A percentile compares a stretch with the other conserved stretches of the same genome.
These are phyloP conservation scores for Caenorhabditis japonica DNA, from an alignment of 2,888 invertebrate species.

Conservation along the genomic window DNA sequence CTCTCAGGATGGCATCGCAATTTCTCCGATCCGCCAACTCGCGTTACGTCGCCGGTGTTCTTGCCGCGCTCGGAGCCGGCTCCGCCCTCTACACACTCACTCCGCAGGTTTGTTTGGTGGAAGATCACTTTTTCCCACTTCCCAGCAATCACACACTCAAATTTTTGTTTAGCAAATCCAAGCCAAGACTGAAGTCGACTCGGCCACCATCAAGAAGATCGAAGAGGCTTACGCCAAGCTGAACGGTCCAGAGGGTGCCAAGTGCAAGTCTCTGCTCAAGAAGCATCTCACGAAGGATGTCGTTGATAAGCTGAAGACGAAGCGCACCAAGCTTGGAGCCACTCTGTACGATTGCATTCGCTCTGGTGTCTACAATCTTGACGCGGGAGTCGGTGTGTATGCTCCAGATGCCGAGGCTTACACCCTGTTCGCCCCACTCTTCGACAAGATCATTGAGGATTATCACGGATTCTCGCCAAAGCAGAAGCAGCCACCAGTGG, in stretches of 20 bases:
- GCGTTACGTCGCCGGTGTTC: conserved; percentile 50
- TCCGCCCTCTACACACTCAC: conserved; percentile 56
- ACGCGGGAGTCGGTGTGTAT: conserved; percentile 95
- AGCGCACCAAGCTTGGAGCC: conserved; percentile 92
- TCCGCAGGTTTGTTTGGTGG: conserved; percentile 34
- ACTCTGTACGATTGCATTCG: conserved; percentile 93
- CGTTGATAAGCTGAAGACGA: conserved; percentile 84
- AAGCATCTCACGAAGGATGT: conserved; percentile 73
- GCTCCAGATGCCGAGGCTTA: conserved; percentile 97
- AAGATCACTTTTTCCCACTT: not conserved
- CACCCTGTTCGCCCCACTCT: conserved; percentile 83
- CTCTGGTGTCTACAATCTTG: conserved; percentile 93
- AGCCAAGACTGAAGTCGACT: conserved; percentile 55
- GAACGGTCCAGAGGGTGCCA: conserved; percentile 77
- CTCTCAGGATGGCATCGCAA: conserved; percentile 48
- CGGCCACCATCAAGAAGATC: conserved; percentile 61
- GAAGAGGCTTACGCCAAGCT: conserved; percentile 61
- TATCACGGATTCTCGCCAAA: conserved; percentile 88
- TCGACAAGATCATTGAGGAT: conserved; percentile 95
- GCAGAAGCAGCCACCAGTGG: conserved; percentile 91
- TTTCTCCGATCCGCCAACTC: conserved; percentile 51
- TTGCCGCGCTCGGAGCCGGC: conserved; percentile 55
- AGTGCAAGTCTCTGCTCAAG: conserved; percentile 84
- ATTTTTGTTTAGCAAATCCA: conserved; percentile 26
- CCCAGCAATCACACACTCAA: not conserved